These are phyloP conservation scores for Numenius phaeopus DNA, from an alignment of 2,797 vertebrate species.

Conservation along the genomic window DNA sequence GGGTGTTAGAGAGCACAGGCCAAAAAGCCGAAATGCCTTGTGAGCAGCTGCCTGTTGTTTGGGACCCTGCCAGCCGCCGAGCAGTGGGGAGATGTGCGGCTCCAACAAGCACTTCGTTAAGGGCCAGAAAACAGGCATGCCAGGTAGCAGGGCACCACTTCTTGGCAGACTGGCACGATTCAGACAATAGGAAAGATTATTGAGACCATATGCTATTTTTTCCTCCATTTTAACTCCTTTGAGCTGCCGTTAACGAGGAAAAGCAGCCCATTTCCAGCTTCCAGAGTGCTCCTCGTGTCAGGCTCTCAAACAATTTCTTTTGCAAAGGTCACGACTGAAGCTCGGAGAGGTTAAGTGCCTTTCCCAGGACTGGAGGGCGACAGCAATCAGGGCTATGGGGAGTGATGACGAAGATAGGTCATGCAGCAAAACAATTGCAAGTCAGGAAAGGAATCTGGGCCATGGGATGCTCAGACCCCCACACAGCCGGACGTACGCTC, in stretches of 20 bases:
- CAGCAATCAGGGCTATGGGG: neutral
- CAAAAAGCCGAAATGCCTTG: neutral
- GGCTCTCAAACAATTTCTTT: neutral
- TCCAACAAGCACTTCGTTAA: neutral
- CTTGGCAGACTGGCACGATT: neutral
- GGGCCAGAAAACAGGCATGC: neutral
- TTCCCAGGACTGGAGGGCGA: slow-evolving; percentile 15
- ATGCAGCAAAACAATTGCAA: slow-evolving; percentile 22
- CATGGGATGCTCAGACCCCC: slow-evolving; percentile 7
- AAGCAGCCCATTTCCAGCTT: neutral
- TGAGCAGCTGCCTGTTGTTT: neutral
- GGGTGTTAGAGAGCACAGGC: neutral
- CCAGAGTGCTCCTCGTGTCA: neutral
- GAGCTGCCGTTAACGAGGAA: neutral
- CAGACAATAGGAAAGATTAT: neutral
- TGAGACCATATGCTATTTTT: accelerated
- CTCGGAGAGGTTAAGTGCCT: slow-evolving; percentile 37
- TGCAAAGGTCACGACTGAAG: slow-evolving; percentile 38
- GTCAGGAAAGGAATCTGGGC: slow-evolving; percentile 60
- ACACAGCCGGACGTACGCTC: neutral
- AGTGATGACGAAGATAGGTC: slow-evolving; percentile 50
- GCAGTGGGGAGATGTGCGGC: accelerated
- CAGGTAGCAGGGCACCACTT: neutral
- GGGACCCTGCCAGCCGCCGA: neutral
- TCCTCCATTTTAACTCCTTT: neutral